Conservation (phyloP, 92 coral and sea anemone species). For the Phenganax subtilis region DNA sequence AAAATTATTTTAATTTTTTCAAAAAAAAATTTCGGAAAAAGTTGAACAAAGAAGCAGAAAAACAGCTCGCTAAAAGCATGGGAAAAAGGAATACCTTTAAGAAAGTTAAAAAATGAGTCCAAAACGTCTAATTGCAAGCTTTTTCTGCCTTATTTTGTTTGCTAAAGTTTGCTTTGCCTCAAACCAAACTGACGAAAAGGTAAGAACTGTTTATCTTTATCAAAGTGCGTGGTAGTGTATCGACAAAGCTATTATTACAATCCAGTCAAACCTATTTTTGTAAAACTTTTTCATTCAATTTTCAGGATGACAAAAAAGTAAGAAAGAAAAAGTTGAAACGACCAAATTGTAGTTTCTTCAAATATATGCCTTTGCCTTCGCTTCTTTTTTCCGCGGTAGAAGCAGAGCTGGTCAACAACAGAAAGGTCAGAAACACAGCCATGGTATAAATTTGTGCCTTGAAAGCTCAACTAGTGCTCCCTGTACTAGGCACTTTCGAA, state of each 20-base stretch:
- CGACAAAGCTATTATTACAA: background rate
- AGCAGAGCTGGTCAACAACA: constrained; percentile 28
- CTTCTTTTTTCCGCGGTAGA: constrained; percentile 12
- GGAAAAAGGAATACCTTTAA: background rate
- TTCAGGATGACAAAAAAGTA: background rate
- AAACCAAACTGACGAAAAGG: background rate
- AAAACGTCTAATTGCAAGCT: background rate
- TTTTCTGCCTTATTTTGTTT: background rate
- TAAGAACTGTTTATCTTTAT: background rate
- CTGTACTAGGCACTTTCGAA: too few relatives aligned
- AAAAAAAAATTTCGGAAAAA: too few relatives aligned
- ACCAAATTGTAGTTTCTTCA: constrained; percentile 16
- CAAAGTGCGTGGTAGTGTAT: background rate
- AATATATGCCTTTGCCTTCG: constrained; percentile 2
- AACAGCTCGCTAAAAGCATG: background rate
- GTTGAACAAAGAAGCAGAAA: background rate
- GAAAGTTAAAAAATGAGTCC: background rate
- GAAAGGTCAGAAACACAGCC: constrained; percentile 7
- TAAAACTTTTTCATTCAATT: background rate
- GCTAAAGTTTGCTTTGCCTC: background rate
- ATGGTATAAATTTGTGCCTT: background rate
- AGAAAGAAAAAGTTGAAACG: background rate
- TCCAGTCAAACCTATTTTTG: background rate
- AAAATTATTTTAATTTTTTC: too few relatives aligned
- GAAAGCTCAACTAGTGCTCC: background rate